These are phyloP conservation scores for Montipora capitata DNA, from an alignment of 92 coral and sea anemone genomes.

Conservation along the genomic window DNA sequence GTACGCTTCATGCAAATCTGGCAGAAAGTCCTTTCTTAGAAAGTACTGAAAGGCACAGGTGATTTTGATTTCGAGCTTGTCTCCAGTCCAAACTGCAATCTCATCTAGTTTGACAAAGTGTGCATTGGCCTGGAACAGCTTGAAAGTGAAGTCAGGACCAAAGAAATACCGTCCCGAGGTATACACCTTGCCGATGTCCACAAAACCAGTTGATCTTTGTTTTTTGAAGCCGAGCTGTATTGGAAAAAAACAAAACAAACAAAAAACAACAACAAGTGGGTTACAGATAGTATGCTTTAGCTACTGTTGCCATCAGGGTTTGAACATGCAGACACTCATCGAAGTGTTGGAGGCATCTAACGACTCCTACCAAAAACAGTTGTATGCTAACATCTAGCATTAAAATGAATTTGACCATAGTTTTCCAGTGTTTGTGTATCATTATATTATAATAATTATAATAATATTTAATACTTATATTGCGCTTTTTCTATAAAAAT, in stretches of 20 bases:
- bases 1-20: conserved; percentile 74
- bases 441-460: no score
- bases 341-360: no score
- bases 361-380: no score
- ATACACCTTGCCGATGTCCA: conserved; percentile 71
- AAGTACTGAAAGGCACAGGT: conserved; percentile 85
- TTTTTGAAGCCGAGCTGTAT: conserved; percentile 73
- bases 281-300: no score
- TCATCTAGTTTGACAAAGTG: conserved; percentile 68
- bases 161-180: conserved; percentile 78
- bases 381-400: no score
- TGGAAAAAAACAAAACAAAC: background rate
- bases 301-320: no score
- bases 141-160: conserved; percentile 88
- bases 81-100: conserved; percentile 74
- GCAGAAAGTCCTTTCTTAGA: conserved; percentile 71
- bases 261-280: no score
- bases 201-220: conserved; percentile 83
- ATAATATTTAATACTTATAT: no score
- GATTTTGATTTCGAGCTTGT: conserved; percentile 77
- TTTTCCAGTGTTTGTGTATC: no score
- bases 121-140: conserved; percentile 78
- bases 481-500: no score
- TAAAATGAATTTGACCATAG: no score
- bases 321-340: no score